Base-by-base conservation (phyloP, 2,113 vertebrate species). In the Gymnocephalus cernua region DNA sequence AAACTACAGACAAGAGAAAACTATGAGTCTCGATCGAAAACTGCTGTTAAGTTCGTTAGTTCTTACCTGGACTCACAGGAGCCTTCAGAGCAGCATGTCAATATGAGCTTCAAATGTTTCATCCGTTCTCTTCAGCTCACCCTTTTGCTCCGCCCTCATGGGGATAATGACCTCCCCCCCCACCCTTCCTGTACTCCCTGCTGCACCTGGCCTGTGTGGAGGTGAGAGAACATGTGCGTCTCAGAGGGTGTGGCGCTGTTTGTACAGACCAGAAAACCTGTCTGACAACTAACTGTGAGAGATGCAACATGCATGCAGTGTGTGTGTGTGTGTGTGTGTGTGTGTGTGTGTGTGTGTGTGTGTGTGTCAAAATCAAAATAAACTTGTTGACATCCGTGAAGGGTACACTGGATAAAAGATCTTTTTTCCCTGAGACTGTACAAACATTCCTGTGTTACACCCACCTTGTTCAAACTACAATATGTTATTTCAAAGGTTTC, bases 21-120 rank as follows among this genome's bases (percentile, higher is more conserved):
- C 35, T 15, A 1, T 6, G 2, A 57, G 14, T 57, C 7, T 16
- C 38, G 4, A 19, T 23, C 7, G 61, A 47, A 62, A 62, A 54
- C 45, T 72, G 72, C 19, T 56, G 65, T 29, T 4, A 70, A 64
- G 18, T 78, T 62, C 2, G 44, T 73, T 18, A 38, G 58, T 38
- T 83, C 87, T 87, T 94, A 95, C 95, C 94, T 95, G 92, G 73
- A 59, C 75, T 84, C 57, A 53, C 78, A 77, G 77, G 67, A 84
- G 75, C 65, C 79, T 76, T 74, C 79, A 79, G 80, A 79, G 65
- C 76, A 51, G 73, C 87, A 90, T 88, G 88, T 85, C 89, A 91
- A 19, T 77, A 47, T 78, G 82, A 88, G 86, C 86, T 83, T 80
- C 83, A 83, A 85, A 86, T 61, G 74, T 79, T 81, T 88, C 78